Percentiles rank a stretch among this genome's conserved stretches.
These are phyloP conservation scores for Oscheius sp. DNA, from an alignment of 2,888 invertebrate genomes.

Conservation along the genomic window DNA sequence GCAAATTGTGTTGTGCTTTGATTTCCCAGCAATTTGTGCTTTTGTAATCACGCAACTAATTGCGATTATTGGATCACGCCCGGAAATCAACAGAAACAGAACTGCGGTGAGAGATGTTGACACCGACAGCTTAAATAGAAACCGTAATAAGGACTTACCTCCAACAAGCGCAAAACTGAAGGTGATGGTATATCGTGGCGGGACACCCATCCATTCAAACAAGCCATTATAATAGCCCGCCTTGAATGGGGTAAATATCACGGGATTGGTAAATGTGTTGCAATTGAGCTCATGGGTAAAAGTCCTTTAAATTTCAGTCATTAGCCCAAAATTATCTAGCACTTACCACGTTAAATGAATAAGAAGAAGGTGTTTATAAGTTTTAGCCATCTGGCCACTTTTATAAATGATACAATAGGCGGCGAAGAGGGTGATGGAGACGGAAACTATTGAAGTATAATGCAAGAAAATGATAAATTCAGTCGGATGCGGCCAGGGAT, in stretches of 20 bases:
- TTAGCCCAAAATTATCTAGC: not conserved
- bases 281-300: not conserved
- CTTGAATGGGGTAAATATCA: not conserved
- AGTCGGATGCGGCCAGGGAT: constrained; percentile 1
- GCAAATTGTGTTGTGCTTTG: too few relatives aligned
- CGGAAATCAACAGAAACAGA: too few relatives aligned
- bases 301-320: not conserved
- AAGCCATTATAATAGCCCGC: constrained; percentile 6
- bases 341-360: constrained; percentile 4
- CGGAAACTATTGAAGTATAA: not conserved
- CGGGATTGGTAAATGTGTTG: not conserved
- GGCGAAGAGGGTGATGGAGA: not conserved
- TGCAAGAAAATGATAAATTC: not conserved
- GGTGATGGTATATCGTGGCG: not conserved
- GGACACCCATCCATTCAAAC: not conserved
- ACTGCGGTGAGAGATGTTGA: too few relatives aligned
- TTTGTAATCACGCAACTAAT: too few relatives aligned
- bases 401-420: constrained; percentile 8
- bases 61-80: too few relatives aligned
- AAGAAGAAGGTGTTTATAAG: not conserved
- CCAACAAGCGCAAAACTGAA: not conserved
- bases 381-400: constrained; percentile 3
- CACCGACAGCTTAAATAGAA: too few relatives aligned
- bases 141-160: too few relatives aligned
- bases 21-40: too few relatives aligned